Conservation (phyloP, 1,140 invertebrate species). For the Neomicropteryx cornuta region DNA sequence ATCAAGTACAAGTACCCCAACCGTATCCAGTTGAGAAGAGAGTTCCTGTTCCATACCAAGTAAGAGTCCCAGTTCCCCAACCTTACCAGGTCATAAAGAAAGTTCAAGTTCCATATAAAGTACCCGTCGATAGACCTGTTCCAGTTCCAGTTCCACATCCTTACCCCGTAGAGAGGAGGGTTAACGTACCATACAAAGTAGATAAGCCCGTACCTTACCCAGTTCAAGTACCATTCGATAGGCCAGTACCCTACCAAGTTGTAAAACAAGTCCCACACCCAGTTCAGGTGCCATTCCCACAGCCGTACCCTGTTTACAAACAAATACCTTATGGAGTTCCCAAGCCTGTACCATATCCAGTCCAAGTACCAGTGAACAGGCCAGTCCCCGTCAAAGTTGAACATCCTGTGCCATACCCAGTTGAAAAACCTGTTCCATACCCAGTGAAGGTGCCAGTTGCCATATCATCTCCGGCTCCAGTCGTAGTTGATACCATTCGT, state of each 20-base stretch:
- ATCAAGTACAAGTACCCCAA: constrained; percentile 48
- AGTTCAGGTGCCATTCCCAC: constrained; percentile 42
- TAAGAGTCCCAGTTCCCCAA: constrained; percentile 46
- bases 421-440: constrained; percentile 43
- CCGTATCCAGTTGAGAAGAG: constrained; percentile 55
- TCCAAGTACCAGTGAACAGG: constrained; percentile 47
- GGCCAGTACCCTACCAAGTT: constrained; percentile 37
- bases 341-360: constrained; percentile 50
- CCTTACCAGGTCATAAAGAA: constrained; percentile 46
- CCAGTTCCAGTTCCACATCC: constrained; percentile 51
- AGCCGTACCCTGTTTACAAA: constrained; percentile 44
- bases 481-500: no score
- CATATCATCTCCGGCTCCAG: constrained; percentile 49
- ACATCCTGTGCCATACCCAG: constrained; percentile 30
- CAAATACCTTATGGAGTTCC: constrained; percentile 50
- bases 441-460: constrained; percentile 43
- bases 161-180: constrained; percentile 46
- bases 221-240: constrained; percentile 47
- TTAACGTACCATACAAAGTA: constrained; percentile 42
- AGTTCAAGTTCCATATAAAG: constrained; percentile 37
- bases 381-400: constrained; percentile 44
- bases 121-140: constrained; percentile 47
- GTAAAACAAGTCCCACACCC: constrained; percentile 43
- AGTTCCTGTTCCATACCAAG: constrained; percentile 47
- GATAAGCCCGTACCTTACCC: constrained; percentile 47